Percentiles rank a stretch among this genome's conserved stretches.
Evolutionary conservation across 2,797 vertebrate genomes (phyloP).

Genomic region (Pelochelys cantorii): DNA sequence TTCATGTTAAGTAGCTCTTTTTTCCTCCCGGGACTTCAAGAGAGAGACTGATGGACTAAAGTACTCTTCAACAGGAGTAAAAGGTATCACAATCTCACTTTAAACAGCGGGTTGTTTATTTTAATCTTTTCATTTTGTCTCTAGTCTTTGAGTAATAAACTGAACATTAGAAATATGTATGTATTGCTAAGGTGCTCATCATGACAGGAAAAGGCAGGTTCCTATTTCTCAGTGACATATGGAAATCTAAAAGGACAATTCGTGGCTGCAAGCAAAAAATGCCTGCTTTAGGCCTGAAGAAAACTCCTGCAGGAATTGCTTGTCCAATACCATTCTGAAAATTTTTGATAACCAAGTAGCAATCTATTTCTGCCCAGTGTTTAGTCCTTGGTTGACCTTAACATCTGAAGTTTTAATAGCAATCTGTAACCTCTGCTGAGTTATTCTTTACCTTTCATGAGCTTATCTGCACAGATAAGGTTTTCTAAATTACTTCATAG

Average conservation of each 20-base stretch:
- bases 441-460: neutral
- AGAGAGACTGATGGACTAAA: fast-evolving
- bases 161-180: neutral
- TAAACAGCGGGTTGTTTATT: neutral
- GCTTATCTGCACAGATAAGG: neutral
- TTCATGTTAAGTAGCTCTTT: neutral
- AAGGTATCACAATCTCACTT: neutral
- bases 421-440: neutral
- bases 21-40: neutral
- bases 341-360: neutral
- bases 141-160: neutral
- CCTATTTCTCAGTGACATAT: neutral
- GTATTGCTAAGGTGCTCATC: neutral
- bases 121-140: neutral
- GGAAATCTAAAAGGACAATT: neutral
- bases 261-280: neutral
- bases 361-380: neutral
- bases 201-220: neutral
- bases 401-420: neutral
- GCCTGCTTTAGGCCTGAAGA: neutral
- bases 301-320: neutral
- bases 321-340: neutral
- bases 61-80: neutral
- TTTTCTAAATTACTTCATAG: neutral
- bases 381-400: neutral